phyloP scores from a whole-genome alignment of 1,140 invertebrate species.

The Drosophila kanapiae region DNA sequence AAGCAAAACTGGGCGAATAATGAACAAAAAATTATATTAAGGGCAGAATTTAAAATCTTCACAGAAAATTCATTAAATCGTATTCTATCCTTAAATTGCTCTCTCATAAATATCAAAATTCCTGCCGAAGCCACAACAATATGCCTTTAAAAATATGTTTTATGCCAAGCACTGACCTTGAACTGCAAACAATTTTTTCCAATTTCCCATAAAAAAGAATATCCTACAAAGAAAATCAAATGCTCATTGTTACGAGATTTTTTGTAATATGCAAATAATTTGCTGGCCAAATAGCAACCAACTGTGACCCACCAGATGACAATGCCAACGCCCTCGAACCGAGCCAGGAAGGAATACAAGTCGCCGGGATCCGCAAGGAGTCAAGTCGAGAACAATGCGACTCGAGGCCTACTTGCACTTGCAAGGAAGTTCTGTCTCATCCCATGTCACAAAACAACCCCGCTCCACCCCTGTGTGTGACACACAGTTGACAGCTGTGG shows the following conservation, averaged over 20 bases:
- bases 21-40: not conserved
- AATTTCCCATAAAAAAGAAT: slow-evolving; percentile 19
- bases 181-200: slow-evolving; percentile 11
- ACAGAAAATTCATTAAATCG: not conserved
- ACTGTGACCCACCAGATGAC: slow-evolving; percentile 79
- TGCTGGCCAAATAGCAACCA: slow-evolving; percentile 80
- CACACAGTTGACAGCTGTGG: slow-evolving; percentile 83
- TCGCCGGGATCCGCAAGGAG: slow-evolving; percentile 63
- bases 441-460: slow-evolving; percentile 17
- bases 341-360: slow-evolving; percentile 38
- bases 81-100: not conserved
- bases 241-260: slow-evolving; percentile 34
- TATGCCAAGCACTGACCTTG: slow-evolving; percentile 24
- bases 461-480: slow-evolving; percentile 59
- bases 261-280: slow-evolving; percentile 83
- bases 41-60: not conserved
- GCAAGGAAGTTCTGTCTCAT: slow-evolving; percentile 46
- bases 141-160: slow-evolving; percentile 5
- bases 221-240: slow-evolving; percentile 41
- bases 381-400: slow-evolving; percentile 81
- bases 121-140: not conserved
- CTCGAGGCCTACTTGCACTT: slow-evolving; percentile 69
- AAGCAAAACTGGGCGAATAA: too few species aligned
- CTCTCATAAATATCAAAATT: not conserved
- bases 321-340: slow-evolving; percentile 67